Evolutionary conservation across 2,797 vertebrate genomes (phyloP).

Genomic region (Protosalanx chinensis): DNA sequence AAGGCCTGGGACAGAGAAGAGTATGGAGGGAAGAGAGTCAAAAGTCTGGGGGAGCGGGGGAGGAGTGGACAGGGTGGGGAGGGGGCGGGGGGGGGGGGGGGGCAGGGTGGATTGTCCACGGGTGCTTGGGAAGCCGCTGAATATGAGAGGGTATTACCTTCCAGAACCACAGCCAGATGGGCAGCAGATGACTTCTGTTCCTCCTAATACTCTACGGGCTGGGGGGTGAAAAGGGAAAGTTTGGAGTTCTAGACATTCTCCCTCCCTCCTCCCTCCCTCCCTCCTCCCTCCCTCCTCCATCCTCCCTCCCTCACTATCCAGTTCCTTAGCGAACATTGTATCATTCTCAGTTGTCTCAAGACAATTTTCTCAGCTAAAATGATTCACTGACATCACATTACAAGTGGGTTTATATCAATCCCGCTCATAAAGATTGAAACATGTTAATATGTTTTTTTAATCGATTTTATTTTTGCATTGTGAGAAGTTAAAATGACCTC

Average conservation of each 20-base stretch:
- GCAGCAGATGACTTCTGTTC: constrained; percentile 67
- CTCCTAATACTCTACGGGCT: constrained; percentile 31
- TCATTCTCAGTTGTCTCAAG: background rate
- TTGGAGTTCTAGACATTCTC: constrained; percentile 7
- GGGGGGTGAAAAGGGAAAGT: constrained; percentile 7
- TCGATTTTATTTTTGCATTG: too few relatives aligned
- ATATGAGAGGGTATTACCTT: constrained; percentile 52
- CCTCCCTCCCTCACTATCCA: background rate
- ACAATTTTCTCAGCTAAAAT: background rate
- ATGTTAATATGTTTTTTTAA: too few relatives aligned
- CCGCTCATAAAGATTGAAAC: too few relatives aligned
- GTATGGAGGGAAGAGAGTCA: background rate
- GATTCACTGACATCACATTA: background rate
- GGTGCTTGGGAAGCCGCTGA: constrained; percentile 59
- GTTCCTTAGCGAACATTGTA: background rate
- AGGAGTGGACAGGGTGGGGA: constrained; percentile 23
- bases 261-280: too few relatives aligned
- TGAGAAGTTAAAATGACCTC: too few relatives aligned
- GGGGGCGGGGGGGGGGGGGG: constrained; percentile 37
- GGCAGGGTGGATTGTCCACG: constrained; percentile 63
- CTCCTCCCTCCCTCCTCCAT: background rate
- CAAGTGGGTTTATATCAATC: too few relatives aligned
- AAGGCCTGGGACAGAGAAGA: too few relatives aligned
- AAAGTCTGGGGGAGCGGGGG: background rate
- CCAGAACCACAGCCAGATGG: constrained; percentile 59